Evolutionary conservation across 1,140 invertebrate genomes (phyloP), one percentile per base, ranked within the genome.

Genomic region (Lerema accius): DNA sequence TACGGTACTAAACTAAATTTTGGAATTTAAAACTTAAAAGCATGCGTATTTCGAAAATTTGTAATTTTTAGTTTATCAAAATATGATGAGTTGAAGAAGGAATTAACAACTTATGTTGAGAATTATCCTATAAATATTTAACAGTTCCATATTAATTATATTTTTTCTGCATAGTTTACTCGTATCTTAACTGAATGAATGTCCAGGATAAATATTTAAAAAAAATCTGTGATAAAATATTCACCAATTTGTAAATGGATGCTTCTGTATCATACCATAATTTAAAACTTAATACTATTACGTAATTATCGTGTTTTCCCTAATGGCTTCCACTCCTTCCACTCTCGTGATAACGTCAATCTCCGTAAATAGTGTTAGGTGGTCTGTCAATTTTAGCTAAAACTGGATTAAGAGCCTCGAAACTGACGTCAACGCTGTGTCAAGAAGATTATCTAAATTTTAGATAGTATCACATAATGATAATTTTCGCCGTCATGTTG

Each of bases 261-360:
- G 19, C 19, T 23, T 23, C 19, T 5, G 2, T 23, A 16, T 43
- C 16, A 23, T 16, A 3, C 32, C 11, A 37, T 37, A 46, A 59
- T 55, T 26, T 17, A n/a, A 14, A 55, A 48, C 32, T 63, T 55
- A 16, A 7, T 10, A 46, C 4, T 61, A 67, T 70, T 65, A 73
- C 68, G 68, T 40, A 75, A 77, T 65, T 55, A 61, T 32, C 46
- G 43, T 62, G 40, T 61, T 79, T 76, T 67, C 49, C 71, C 72
- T 89, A 89, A 86, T 86, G 80, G 76, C 78, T 78, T 78, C 67
- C 65, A 71, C 65, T 58, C 69, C 78, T 73, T 46, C 67, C 32
- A 56, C 37, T 77, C 66, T 76, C 72, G 19, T 63, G 86, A 89
- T 87, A 87, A 86, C 78, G 86, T 82, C 80, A 87, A 75, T 58